Conservation (phyloP, 2,113 vertebrate species). For the Telmatochromis sp. region DNA sequence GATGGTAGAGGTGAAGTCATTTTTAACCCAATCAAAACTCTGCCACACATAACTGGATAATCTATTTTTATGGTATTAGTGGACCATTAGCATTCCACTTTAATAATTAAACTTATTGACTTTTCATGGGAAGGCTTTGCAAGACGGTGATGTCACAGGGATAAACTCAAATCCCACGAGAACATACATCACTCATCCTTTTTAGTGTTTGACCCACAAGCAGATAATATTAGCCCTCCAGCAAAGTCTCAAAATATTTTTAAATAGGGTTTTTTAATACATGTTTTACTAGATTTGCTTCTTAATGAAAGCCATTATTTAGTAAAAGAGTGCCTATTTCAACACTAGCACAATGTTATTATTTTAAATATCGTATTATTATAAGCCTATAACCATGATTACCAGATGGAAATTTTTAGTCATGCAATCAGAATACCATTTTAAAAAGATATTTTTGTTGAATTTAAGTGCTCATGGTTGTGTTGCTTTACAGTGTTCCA, state of each 20-base stretch:
- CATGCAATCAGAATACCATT: not conserved
- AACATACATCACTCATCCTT: not conserved
- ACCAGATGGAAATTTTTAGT: not conserved
- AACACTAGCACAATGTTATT: not conserved
- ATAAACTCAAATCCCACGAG: not conserved
- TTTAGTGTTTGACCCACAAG: not conserved
- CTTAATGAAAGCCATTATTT: not conserved
- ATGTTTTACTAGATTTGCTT: not conserved
- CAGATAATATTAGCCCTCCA: not conserved
- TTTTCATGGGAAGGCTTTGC: slow-evolving; percentile 8
- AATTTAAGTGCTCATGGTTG: not conserved
- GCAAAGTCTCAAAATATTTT: not conserved
- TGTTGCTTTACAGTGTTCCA: not conserved
- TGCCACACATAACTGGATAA: not conserved
- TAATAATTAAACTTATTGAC: slow-evolving; percentile 9
- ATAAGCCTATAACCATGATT: not conserved
- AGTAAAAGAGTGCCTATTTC: not conserved
- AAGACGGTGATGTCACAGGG: slow-evolving; percentile 14
- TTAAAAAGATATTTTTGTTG: not conserved
- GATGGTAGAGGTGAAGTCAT: not conserved
- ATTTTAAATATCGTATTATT: not conserved
- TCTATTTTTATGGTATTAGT: slow-evolving; percentile 14
- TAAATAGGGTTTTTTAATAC: not conserved
- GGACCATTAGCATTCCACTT: slow-evolving; percentile 14
- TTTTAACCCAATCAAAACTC: not conserved